These are phyloP conservation scores for Ptiloglossa arizonensis DNA, from an alignment of 1,140 invertebrate genomes.

Conservation along the genomic window DNA sequence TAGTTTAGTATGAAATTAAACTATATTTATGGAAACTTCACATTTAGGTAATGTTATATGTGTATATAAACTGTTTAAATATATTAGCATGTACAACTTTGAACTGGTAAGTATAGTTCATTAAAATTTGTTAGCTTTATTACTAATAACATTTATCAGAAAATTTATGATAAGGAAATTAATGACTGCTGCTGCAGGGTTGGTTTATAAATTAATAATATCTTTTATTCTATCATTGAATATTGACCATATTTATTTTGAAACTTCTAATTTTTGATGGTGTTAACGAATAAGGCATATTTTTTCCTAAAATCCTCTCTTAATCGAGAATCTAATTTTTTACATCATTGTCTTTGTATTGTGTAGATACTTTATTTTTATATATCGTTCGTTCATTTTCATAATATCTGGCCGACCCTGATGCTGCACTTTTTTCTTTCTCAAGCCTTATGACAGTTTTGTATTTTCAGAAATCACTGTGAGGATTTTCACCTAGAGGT, in stretches of 20 bases:
- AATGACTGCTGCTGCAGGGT: constrained; percentile 39
- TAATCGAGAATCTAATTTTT: neutral
- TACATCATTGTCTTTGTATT: neutral
- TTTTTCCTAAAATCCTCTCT: constrained; percentile 6
- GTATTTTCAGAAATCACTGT: constrained; percentile 73
- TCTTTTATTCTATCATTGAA: neutral
- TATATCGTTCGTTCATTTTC: neutral
- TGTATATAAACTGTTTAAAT: constrained; percentile 37
- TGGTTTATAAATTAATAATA: constrained; percentile 19
- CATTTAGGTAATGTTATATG: constrained; percentile 30
- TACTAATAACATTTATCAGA: neutral
- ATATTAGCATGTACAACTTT: constrained; percentile 23
- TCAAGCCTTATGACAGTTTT: constrained; percentile 37
- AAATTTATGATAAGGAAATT: neutral
- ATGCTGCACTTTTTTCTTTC: constrained; percentile 21
- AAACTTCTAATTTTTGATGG: neutral
- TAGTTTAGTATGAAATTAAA: constrained; percentile 3
- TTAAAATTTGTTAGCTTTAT: constrained; percentile 41
- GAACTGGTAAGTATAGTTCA: constrained; percentile 44
- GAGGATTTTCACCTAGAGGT: constrained; percentile 50
- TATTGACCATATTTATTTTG: neutral
- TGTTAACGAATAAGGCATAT: neutral
- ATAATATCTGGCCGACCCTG: constrained; percentile 20
- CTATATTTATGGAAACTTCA: neutral
- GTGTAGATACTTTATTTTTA: neutral